Evolutionary conservation across 1,140 invertebrate genomes (phyloP), one percentile per base, ranked within the genome.

Genomic region (Euwallacea fornicatus): DNA sequence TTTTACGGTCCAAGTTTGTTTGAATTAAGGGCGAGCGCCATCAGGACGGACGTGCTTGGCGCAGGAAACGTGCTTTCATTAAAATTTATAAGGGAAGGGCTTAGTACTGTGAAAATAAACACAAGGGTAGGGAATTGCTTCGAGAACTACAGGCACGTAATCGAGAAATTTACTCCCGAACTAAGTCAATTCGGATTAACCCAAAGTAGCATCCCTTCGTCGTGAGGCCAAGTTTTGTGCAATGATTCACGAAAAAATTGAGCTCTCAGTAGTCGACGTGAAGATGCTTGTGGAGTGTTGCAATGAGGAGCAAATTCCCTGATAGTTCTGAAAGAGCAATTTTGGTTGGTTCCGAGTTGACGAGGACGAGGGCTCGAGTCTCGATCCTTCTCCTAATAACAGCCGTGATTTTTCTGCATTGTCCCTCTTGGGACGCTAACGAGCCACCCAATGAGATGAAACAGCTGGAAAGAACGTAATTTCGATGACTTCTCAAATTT

Each of bases 11-110:
- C 9, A 44, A 66, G 42, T 66, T 58, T 66, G 65, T 66, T 66
- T 66, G 55, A 33, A 66, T 66, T 66, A 58, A 46, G 65, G 65
- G 65, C 10, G 65, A 15, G 42, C 54, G 55, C 65, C 65, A 58
- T 66, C 15, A 58, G 53, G 46, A 46, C 54, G 65, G 55, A 66
- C 65, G 65, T 66, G 65, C 65, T 46, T 33, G 41, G 55, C 7
- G 15, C n/a, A 58, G 65, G 55, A 46, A 66, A 66, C 55, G 65
- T 66, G 65, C 65, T 33, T 10, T 54, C 65, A 66, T 66, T 58
- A 66, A 66, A 66, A 58, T 13, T 33, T 65, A 53, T 54, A 65
- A 41, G 9, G 63, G 16, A 53, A 65, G 7, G 7, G 60, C 50
- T 65, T 15, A 65, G n/a, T 53, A 21, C n/a, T 11, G 41, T 53